These are phyloP conservation scores for Hyalella azteca DNA, from an alignment of 2,888 invertebrate genomes.

Conservation along the genomic window DNA sequence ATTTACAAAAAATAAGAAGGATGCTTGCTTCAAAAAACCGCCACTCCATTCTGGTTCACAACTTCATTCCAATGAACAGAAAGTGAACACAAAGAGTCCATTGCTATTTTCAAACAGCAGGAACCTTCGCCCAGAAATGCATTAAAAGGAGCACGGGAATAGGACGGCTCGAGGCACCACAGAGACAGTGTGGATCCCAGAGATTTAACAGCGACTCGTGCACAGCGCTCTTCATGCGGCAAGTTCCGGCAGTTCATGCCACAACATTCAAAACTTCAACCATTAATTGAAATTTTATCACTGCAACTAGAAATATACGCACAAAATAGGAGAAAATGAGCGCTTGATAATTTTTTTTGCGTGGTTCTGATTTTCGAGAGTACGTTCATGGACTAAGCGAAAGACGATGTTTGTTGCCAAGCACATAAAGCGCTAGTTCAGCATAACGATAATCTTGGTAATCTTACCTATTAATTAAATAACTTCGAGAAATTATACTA, in stretches of 20 bases:
- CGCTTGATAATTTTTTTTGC: background rate
- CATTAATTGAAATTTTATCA: conserved; percentile 17
- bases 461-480: background rate
- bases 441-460: background rate
- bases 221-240: background rate
- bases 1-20: too few species aligned
- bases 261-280: background rate
- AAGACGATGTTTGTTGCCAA: background rate
- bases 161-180: background rate
- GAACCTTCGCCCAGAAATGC: background rate
- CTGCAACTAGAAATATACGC: conserved; percentile 5
- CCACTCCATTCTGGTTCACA: background rate
- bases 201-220: background rate
- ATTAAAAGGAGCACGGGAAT: background rate
- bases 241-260: conserved; percentile 1
- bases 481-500: background rate
- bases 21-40: background rate
- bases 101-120: too few species aligned
- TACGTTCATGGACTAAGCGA: background rate
- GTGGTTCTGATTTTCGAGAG: background rate
- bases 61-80: too few species aligned
- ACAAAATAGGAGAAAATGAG: conserved; percentile 5
- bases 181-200: background rate
- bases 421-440: background rate
- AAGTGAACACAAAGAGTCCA: too few species aligned